A percentile compares a stretch with the other conserved stretches of the same genome.
Conservation (phyloP, 1,140 invertebrate species). For the Sesamia nonagrioides region DNA sequence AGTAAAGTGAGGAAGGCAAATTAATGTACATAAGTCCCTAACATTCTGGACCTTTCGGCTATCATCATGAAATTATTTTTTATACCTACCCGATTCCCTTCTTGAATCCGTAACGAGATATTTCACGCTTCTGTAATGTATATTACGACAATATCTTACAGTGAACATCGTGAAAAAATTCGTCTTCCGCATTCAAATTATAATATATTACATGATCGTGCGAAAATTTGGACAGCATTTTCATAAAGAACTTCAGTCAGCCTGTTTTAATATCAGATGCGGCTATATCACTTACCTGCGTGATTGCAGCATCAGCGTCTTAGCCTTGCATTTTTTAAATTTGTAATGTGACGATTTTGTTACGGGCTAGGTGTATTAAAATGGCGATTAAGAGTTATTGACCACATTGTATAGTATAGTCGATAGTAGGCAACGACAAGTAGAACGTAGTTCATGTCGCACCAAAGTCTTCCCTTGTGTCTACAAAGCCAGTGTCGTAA, state of each 20-base stretch:
- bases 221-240: neutral
- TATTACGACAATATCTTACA: neutral
- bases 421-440: too few relatives aligned
- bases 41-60: neutral
- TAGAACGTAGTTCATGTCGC: too few relatives aligned
- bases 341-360: too few relatives aligned
- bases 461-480: too few relatives aligned
- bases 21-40: neutral
- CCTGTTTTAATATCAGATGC: too few relatives aligned
- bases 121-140: neutral
- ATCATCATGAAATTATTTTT: neutral
- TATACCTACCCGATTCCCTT: neutral
- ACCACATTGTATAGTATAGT: too few relatives aligned
- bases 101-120: neutral
- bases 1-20: neutral
- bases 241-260: neutral
- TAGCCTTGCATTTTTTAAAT: too few relatives aligned
- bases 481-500: too few relatives aligned
- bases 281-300: too few relatives aligned
- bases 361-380: too few relatives aligned
- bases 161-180: constrained; percentile 12
- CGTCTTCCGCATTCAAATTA: neutral
- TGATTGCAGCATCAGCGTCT: too few relatives aligned
- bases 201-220: neutral
- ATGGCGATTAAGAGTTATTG: too few relatives aligned